phyloP scores from a whole-genome alignment of 2,797 vertebrate genomes.

The Psittacula echo region DNA sequence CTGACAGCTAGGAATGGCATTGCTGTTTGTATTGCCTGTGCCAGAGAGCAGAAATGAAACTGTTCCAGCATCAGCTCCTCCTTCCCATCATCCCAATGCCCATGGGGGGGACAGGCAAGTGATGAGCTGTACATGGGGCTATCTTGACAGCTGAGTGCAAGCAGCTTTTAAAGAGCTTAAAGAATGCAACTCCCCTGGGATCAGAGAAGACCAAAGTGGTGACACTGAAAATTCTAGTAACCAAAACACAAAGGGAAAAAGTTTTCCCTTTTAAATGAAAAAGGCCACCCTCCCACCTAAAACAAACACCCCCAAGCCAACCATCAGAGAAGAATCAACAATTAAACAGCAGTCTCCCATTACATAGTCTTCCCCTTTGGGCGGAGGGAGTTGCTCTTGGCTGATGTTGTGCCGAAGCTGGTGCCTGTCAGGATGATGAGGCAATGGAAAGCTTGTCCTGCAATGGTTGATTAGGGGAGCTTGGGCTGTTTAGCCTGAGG shows the following conservation, averaged over 20 bases:
- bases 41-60: not conserved
- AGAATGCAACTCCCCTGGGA: not conserved
- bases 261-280: not conserved
- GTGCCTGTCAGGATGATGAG: not conserved
- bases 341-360: not conserved
- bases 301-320: not conserved
- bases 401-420: not conserved
- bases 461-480: not conserved
- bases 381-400: not conserved
- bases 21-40: not conserved
- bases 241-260: not conserved
- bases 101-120: fast-evolving
- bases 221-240: not conserved
- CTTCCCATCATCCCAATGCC: not conserved
- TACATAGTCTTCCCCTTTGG: not conserved
- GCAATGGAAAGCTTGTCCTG: not conserved
- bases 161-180: not conserved
- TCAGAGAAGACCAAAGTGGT: not conserved
- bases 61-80: not conserved
- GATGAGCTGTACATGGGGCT: not conserved
- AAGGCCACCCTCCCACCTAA: not conserved
- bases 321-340: not conserved
- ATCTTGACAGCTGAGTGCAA: not conserved
- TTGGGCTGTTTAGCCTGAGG: not conserved
- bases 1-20: not conserved